Conservation (phyloP, 2,797 vertebrate genomes). For the Karalla daura region DNA sequence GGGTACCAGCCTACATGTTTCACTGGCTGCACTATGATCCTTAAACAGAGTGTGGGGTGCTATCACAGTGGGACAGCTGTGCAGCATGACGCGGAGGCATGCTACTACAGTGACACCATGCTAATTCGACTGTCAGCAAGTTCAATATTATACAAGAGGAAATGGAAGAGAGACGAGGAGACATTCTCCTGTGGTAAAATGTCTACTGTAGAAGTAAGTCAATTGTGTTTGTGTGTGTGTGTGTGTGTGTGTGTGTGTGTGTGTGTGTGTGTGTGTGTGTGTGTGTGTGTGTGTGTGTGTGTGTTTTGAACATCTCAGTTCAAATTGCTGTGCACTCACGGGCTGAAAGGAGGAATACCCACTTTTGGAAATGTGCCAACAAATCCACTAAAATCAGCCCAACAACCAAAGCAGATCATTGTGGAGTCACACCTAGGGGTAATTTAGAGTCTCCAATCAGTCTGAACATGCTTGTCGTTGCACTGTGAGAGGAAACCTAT, state of each 20-base stretch:
- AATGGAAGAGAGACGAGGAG: slow-evolving; percentile 44
- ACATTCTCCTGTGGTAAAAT: slow-evolving; percentile 56
- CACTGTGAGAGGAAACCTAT: too few species aligned
- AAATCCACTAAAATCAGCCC: too few species aligned
- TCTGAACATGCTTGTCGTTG: too few species aligned
- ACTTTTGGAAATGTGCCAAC: slow-evolving; percentile 11
- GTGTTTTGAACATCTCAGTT: slow-evolving; percentile 10
- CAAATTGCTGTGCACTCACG: slow-evolving; percentile 1
- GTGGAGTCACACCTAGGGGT: too few species aligned
- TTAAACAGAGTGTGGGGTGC: slow-evolving; percentile 56
- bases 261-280: background rate
- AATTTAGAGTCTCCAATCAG: too few species aligned
- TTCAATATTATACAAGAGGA: slow-evolving; percentile 67
- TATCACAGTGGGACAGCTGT: slow-evolving; percentile 79
- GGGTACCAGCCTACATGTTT: slow-evolving; percentile 34
- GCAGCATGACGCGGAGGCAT: slow-evolving; percentile 63
- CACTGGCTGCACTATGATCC: slow-evolving; percentile 59
- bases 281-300: slow-evolving; percentile 11
- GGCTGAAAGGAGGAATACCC: background rate
- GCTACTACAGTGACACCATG: slow-evolving; percentile 66
- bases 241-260: slow-evolving; percentile 2
- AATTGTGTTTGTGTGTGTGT: slow-evolving; percentile 1
- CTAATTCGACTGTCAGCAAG: slow-evolving; percentile 77
- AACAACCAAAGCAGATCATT: too few species aligned
- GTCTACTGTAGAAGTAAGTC: slow-evolving; percentile 34